phyloP scores from a whole-genome alignment of 1,140 invertebrate species.

The Neodiprion lecontei region DNA sequence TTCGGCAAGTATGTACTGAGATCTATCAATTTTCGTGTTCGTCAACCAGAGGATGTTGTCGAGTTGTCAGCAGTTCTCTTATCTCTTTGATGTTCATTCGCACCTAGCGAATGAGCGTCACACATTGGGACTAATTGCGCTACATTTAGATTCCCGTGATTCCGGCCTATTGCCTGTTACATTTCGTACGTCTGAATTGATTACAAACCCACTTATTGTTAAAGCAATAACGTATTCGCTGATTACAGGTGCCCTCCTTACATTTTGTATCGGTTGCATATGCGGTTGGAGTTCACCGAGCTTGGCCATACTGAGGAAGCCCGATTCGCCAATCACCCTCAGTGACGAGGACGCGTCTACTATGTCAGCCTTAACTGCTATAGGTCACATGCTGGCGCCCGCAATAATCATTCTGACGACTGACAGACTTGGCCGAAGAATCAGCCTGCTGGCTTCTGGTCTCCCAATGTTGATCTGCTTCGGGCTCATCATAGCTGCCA shows the following conservation, averaged over 20 bases:
- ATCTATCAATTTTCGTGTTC: too few relatives aligned
- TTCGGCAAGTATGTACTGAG: too few relatives aligned
- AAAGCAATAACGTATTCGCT: too few relatives aligned
- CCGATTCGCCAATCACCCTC: constrained; percentile 35
- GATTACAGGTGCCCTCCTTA: constrained; percentile 31
- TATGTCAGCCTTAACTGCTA: constrained; percentile 53
- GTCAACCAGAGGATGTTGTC: too few relatives aligned
- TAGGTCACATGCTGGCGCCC: constrained; percentile 58
- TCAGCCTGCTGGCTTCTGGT: constrained; percentile 65
- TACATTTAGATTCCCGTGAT: too few relatives aligned
- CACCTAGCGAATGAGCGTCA: too few relatives aligned
- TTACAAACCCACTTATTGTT: too few relatives aligned
- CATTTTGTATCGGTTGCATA: constrained; percentile 40
- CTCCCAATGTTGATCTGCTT: constrained; percentile 69
- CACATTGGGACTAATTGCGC: too few relatives aligned
- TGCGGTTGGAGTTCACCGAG: constrained; percentile 60
- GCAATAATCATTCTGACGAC: constrained; percentile 41
- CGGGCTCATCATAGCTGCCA: constrained; percentile 65
- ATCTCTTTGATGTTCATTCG: too few relatives aligned
- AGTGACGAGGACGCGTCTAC: constrained; percentile 46
- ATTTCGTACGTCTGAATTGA: too few relatives aligned
- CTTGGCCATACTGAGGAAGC: constrained; percentile 45
- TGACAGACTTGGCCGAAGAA: constrained; percentile 70
- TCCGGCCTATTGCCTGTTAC: too few relatives aligned
- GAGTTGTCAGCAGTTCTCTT: too few relatives aligned